A percentile compares a stretch with the other conserved stretches of the same genome.
Evolutionary conservation across 1,140 invertebrate species (phyloP).

Genomic region (Microplitis mediator): DNA sequence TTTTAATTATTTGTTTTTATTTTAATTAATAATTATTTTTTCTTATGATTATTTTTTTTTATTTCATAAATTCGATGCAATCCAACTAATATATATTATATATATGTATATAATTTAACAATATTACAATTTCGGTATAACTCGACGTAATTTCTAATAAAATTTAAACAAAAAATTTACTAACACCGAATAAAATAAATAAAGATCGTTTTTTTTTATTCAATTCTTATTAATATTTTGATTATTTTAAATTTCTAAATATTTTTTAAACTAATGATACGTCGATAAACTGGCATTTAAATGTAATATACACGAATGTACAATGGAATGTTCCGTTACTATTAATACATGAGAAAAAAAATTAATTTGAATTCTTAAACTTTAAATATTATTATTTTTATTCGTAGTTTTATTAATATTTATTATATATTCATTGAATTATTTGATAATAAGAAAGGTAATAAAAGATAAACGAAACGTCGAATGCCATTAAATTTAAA

Average conservation of each 20-base stretch:
- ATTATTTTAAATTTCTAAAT: neutral
- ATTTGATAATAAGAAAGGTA: conserved; percentile 19
- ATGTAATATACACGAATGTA: conserved; percentile 53
- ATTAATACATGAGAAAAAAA: neutral
- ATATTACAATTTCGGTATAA: too few species aligned
- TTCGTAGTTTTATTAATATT: too few species aligned
- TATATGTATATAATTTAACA: too few species aligned
- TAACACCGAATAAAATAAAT: too few species aligned
- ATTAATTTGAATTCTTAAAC: neutral
- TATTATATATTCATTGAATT: neutral
- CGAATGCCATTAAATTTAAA: conserved; percentile 2
- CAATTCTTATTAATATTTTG: conserved; percentile 12
- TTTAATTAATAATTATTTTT: conserved; percentile 5
- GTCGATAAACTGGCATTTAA: conserved; percentile 40
- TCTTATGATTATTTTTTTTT: neutral
- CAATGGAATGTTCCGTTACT: conserved; percentile 44
- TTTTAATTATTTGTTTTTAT: neutral
- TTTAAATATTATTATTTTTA: neutral
- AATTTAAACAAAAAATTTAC: too few species aligned
- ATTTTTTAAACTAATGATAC: neutral
- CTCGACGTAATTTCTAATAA: too few species aligned
- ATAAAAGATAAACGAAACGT: conserved; percentile 22
- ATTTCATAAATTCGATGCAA: neutral
- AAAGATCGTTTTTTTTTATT: too few species aligned
- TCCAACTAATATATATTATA: too few species aligned